Conservation (phyloP, 2,113 vertebrate genomes). For the Thalassoma bifasciatum region DNA sequence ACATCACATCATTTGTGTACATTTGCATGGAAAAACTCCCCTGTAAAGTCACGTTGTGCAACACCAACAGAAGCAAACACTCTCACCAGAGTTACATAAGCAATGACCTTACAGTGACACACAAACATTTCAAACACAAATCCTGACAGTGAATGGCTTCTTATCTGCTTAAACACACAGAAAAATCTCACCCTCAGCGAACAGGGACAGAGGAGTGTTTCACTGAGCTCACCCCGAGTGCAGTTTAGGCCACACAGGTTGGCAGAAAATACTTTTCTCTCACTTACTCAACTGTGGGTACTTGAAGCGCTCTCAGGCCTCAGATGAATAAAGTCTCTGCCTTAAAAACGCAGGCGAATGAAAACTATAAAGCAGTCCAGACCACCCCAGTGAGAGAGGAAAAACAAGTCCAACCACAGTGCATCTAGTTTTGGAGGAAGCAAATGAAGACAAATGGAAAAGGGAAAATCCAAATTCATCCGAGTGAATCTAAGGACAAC, state of each 20-base stretch:
- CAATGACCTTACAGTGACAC: background rate
- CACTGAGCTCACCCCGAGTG: slow-evolving; percentile 12
- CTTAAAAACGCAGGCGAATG: slow-evolving; percentile 16
- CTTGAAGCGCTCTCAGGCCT: slow-evolving; percentile 23
- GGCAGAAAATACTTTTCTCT: slow-evolving; percentile 29
- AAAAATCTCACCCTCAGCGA: slow-evolving; percentile 8
- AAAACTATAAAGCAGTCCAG: slow-evolving; percentile 9
- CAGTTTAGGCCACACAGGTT: slow-evolving; percentile 20
- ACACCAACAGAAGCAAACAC: background rate
- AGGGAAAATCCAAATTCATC: background rate
- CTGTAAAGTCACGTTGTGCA: slow-evolving; percentile 4
- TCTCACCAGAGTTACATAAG: background rate
- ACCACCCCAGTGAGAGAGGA: background rate
- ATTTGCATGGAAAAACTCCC: slow-evolving; percentile 30
- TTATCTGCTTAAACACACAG: slow-evolving; percentile 32
- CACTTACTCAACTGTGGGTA: slow-evolving; percentile 36
- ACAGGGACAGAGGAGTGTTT: slow-evolving; percentile 5
- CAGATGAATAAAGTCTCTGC: slow-evolving; percentile 16
- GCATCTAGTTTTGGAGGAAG: background rate
- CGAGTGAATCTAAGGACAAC: background rate
- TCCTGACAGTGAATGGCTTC: slow-evolving; percentile 16
- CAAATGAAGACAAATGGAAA: background rate
- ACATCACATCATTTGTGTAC: slow-evolving; percentile 14
- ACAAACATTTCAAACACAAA: slow-evolving; percentile 11
- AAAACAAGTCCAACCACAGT: background rate